A percentile compares a stretch with the other conserved stretches of the same genome.
These are phyloP conservation scores for Melieria picta DNA, from an alignment of 2,888 invertebrate species.

Conservation along the genomic window DNA sequence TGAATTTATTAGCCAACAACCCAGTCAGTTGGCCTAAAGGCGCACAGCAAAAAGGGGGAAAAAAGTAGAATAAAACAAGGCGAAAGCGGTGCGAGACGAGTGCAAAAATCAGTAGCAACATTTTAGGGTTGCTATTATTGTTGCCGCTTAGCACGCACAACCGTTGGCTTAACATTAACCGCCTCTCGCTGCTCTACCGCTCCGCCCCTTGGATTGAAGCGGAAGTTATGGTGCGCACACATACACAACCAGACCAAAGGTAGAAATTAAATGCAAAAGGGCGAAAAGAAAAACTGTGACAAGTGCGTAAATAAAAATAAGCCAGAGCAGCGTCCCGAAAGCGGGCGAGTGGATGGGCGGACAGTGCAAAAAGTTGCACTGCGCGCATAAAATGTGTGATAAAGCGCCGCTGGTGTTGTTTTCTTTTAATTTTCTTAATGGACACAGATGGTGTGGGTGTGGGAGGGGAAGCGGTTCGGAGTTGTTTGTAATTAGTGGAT, in stretches of 20 bases:
- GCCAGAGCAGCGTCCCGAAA: neutral
- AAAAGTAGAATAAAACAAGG: neutral
- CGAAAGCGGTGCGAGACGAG: neutral
- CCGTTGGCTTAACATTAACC: too few relatives aligned
- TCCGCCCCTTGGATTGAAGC: slow-evolving; percentile 6
- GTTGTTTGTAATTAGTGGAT: slow-evolving; percentile 6
- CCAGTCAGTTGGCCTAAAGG: neutral
- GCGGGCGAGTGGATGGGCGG: neutral
- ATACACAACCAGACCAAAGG: neutral
- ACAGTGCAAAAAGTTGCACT: slow-evolving; percentile 8
- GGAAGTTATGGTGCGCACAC: slow-evolving; percentile 15
- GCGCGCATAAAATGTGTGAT: slow-evolving; percentile 2
- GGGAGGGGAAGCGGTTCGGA: neutral
- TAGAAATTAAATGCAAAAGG: neutral
- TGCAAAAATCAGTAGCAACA: slow-evolving; percentile 16
- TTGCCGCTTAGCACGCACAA: too few relatives aligned
- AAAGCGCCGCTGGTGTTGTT: slow-evolving; percentile 16
- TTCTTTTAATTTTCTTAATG: slow-evolving; percentile 37
- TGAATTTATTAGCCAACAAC: slow-evolving; percentile 25
- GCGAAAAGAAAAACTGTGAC: slow-evolving; percentile 3
- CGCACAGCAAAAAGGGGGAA: neutral
- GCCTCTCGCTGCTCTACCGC: too few relatives aligned
- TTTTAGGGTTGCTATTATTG: slow-evolving; percentile 15
- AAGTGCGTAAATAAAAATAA: slow-evolving; percentile 8
- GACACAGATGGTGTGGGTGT: neutral